Base-by-base conservation (phyloP, 2,113 vertebrate species). In the Antigone vipio region DNA sequence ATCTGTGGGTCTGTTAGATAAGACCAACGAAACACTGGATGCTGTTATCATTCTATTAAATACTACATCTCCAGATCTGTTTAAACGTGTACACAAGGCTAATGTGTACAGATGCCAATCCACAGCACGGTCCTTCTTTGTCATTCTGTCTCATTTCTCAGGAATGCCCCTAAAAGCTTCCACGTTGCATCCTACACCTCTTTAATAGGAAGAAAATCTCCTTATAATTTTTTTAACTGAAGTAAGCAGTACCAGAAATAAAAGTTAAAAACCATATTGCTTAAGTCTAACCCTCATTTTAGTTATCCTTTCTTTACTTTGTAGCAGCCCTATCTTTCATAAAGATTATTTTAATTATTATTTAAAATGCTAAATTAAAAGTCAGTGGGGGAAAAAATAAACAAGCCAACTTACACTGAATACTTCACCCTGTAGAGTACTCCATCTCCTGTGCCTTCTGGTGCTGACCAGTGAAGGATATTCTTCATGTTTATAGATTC, bases 401-500 rank as follows among this genome's bases (percentile, higher is more conserved):
- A 63, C 9, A 69, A 83, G 52, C 2, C 35, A 83, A 98, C 99
- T 98, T 97, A 99, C 99, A 99, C 98, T 71, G 98, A 98, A 89
- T 99, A 99, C 85, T 99, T 97, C 89, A 99, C 99, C 3, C 91
- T 98, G 62, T 98, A 99, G 64, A 79, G 87, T 7, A 98, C 97
- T 76, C 94, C 97, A 7, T 67, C 56, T 20, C 60, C 93, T 6
- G 97, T 93, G 55, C 89, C 83, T 29, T 97, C 94, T 73, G 98
- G 98, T 50, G 98, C 97, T 56, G 76, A 94, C 99, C 99, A 99
- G 2, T 96, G 97, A 49, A 99, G 96, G 19, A 98, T 40, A 87
- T 99, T 99, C 96, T 96, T 98, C 96, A 99, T 98, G 90, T 99
- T 99, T 86, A 97, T 11, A 20, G 99, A 99, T 38, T 96, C 94